Evolutionary conservation across 2,888 invertebrate species (phyloP).

Genomic region (Caenorhabditis macrosperma): DNA sequence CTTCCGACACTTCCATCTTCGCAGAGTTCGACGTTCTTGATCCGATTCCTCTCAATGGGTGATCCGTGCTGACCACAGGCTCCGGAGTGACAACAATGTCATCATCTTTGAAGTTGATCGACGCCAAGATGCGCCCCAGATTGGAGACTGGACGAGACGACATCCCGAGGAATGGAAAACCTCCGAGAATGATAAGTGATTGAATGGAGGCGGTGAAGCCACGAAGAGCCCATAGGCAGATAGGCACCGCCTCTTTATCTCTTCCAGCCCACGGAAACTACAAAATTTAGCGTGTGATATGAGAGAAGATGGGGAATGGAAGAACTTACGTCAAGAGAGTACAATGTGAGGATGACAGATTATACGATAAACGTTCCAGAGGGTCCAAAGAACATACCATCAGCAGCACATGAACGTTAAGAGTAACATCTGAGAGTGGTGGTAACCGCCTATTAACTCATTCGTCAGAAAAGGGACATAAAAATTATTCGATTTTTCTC

Average conservation of each 20-base stretch:
- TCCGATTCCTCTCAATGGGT: background rate
- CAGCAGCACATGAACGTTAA: too few species aligned
- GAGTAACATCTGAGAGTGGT: background rate
- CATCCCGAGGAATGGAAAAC: background rate
- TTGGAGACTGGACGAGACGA: conserved; percentile 31
- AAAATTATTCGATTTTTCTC: too few species aligned
- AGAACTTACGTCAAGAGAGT: background rate
- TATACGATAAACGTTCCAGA: background rate
- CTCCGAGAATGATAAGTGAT: background rate
- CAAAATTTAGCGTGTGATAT: background rate
- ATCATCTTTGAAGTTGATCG: conserved; percentile 15
- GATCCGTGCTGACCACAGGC: background rate
- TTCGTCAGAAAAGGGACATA: too few species aligned
- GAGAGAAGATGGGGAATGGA: background rate
- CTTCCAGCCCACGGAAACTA: background rate
- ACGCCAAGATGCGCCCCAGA: conserved; percentile 17
- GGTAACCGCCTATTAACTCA: too few species aligned
- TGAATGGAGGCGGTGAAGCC: background rate
- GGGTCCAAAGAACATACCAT: too few species aligned
- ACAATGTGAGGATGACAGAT: background rate
- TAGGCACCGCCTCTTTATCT: background rate
- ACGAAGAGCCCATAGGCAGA: background rate
- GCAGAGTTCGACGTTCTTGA: background rate
- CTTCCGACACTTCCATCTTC: background rate
- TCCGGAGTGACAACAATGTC: conserved; percentile 23